These are phyloP conservation scores for Cyanistes caeruleus DNA, from an alignment of 2,113 vertebrate species.

Conservation along the genomic window DNA sequence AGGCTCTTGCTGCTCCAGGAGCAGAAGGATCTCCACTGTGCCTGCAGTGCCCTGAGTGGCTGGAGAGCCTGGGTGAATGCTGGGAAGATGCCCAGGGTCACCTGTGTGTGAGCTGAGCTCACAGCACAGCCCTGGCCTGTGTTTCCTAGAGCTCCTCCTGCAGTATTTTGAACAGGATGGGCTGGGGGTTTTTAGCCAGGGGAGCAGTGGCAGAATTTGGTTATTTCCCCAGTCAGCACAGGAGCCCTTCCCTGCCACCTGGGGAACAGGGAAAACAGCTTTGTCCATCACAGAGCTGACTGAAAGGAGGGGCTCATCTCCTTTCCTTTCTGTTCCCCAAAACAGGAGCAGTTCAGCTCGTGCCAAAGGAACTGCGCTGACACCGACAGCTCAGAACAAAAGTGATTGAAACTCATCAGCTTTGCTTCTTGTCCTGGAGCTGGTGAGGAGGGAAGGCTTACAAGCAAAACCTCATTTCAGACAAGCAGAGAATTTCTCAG, in stretches of 20 bases:
- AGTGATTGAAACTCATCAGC: background rate
- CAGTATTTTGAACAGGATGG: background rate
- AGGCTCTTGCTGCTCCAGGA: background rate
- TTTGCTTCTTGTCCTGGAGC: background rate
- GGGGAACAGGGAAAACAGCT: background rate
- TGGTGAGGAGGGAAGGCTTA: background rate
- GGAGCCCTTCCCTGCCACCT: background rate
- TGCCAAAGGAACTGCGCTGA: background rate
- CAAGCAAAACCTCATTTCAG: background rate
- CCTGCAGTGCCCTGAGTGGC: background rate
- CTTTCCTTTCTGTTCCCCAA: background rate
- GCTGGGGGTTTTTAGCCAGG: rapidly evolving
- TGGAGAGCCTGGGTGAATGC: background rate
- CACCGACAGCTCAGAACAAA: background rate
- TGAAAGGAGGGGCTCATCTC: background rate
- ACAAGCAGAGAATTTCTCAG: background rate
- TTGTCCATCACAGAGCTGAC: background rate
- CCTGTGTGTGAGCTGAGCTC: background rate
- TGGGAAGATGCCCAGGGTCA: background rate
- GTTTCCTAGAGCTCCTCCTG: background rate
- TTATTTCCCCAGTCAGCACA: background rate
- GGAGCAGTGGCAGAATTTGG: background rate
- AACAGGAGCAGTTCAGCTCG: background rate
- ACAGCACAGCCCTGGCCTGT: background rate
- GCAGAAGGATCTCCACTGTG: background rate